Conservation (phyloP, 2,113 vertebrate genomes). For the Heterotis niloticus region DNA sequence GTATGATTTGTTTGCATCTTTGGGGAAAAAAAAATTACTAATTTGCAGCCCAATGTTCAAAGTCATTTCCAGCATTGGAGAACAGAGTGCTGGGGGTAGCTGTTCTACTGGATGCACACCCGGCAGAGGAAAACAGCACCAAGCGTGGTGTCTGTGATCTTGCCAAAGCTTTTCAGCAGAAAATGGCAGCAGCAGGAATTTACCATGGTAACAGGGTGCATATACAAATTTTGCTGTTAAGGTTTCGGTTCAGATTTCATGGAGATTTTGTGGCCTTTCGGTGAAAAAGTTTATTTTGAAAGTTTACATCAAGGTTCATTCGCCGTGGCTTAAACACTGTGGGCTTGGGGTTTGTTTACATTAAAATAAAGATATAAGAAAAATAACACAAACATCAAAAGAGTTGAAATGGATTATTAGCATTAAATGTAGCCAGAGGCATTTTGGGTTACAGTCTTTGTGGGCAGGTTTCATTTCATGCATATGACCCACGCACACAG, state of each 20-base stretch:
- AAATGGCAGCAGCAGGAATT: conserved; percentile 5
- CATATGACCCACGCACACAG: neutral
- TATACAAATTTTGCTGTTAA: neutral
- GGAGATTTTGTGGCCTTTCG: neutral
- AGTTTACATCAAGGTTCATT: neutral
- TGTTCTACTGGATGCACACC: too few species aligned
- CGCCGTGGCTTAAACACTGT: neutral
- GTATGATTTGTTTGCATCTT: too few species aligned
- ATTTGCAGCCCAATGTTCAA: too few species aligned
- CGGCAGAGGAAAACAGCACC: too few species aligned
- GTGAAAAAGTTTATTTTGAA: neutral
- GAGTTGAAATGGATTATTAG: neutral
- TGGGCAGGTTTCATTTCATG: neutral
- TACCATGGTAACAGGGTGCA: conserved; percentile 1
- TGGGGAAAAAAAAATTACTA: too few species aligned
- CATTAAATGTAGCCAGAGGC: neutral
- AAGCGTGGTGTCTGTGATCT: too few species aligned
- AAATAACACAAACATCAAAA: neutral
- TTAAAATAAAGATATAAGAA: conserved; percentile 2
- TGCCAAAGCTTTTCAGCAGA: neutral
- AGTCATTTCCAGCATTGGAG: too few species aligned
- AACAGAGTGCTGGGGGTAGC: too few species aligned
- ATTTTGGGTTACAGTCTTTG: neutral
- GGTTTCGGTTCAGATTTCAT: conserved; percentile 9
- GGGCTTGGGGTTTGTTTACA: neutral